Conservation (phyloP, 1,140 invertebrate species). For the Tetragonula clypearis region DNA sequence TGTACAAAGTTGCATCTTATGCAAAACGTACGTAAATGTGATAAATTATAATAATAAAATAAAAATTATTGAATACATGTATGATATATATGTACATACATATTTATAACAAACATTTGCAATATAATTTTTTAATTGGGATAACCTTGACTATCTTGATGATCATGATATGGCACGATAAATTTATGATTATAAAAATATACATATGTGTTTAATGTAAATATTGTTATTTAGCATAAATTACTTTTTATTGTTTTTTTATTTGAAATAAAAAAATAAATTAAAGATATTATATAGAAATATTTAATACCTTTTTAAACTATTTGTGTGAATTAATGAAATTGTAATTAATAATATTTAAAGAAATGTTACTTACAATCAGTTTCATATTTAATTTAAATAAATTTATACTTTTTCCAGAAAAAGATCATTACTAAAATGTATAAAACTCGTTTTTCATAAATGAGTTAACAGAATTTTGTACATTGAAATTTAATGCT, state of each 20-base stretch:
- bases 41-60: background rate
- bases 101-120: background rate
- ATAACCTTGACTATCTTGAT: background rate
- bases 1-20: background rate
- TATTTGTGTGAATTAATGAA: background rate
- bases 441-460: constrained; percentile 74
- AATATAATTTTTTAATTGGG: background rate
- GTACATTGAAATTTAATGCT: constrained; percentile 72
- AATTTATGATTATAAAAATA: background rate
- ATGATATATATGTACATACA: constrained; percentile 6
- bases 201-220: background rate
- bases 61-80: background rate
- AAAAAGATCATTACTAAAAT: constrained; percentile 44
- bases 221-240: background rate
- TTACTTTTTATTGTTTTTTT: background rate
- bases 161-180: background rate
- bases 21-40: background rate
- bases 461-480: constrained; percentile 70
- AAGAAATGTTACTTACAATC: constrained; percentile 2
- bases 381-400: constrained; percentile 20
- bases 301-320: constrained; percentile 1
- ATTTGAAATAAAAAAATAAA: background rate
- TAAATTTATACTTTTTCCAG: constrained; percentile 25
- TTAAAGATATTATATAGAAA: background rate
- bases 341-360: background rate